These are phyloP conservation scores for Pipistrellus pygmaeus DNA, from an alignment of 2,797 vertebrate species.

Conservation along the genomic window DNA sequence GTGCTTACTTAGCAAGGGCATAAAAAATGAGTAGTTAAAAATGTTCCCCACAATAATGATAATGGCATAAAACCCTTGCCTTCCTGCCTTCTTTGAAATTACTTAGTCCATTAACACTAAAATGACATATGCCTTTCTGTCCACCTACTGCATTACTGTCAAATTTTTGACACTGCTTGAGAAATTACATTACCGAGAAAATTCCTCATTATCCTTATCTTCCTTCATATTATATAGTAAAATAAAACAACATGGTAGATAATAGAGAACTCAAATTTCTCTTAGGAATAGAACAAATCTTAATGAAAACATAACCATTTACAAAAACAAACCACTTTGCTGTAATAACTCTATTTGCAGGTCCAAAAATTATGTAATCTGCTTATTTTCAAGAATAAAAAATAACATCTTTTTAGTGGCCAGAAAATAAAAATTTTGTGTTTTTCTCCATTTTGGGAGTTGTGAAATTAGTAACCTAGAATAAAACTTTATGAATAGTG, in stretches of 20 bases:
- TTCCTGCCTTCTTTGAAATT: slow-evolving; percentile 20
- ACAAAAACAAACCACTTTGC: slow-evolving; percentile 27
- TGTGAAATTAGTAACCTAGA: slow-evolving; percentile 13
- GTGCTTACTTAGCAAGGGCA: slow-evolving; percentile 24
- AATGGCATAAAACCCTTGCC: not conserved
- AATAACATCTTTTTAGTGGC: slow-evolving; percentile 17
- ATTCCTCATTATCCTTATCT: not conserved
- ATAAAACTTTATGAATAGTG: slow-evolving; percentile 39
- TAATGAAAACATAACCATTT: slow-evolving; percentile 34
- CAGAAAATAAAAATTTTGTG: not conserved
- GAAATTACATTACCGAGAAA: slow-evolving; percentile 36
- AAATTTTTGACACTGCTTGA: slow-evolving; percentile 26
- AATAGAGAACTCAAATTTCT: not conserved
- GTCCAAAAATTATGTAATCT: not conserved
- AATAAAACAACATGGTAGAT: slow-evolving; percentile 27
- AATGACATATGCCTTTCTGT: not conserved
- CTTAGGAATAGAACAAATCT: not conserved
- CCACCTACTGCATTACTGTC: not conserved
- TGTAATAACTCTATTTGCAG: not conserved
- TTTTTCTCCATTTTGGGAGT: not conserved
- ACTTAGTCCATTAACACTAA: not conserved
- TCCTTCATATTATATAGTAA: not conserved
- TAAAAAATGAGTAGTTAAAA: slow-evolving; percentile 25
- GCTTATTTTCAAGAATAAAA: slow-evolving; percentile 11
- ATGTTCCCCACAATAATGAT: not conserved